These are phyloP conservation scores for Mesitornis unicolor DNA, from an alignment of 2,113 vertebrate species.

Conservation along the genomic window DNA sequence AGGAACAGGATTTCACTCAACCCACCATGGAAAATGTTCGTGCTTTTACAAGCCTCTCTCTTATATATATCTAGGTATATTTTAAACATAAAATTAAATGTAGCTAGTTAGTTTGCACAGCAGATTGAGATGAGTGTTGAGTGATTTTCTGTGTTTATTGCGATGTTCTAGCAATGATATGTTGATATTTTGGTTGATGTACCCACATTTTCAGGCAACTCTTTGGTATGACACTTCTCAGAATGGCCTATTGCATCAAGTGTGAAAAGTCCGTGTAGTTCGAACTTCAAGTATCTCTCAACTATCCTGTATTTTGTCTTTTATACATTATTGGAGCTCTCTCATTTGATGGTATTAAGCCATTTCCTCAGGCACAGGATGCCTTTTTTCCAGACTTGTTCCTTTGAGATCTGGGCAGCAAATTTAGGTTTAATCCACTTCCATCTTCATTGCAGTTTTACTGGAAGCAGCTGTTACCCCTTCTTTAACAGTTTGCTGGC, in stretches of 20 bases:
- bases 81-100: background rate
- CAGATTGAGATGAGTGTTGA: background rate
- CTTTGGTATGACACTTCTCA: background rate
- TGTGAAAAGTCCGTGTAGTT: background rate
- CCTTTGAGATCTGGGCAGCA: constrained; percentile 19
- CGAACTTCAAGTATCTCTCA: background rate
- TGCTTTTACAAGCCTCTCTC: background rate
- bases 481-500: constrained; percentile 14
- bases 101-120: background rate
- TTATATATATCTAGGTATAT: background rate
- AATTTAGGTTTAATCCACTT: constrained; percentile 44
- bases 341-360: constrained; percentile 3
- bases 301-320: background rate
- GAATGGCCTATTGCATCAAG: background rate
- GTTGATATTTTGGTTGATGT: background rate
- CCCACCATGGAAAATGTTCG: background rate
- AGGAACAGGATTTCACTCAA: background rate
- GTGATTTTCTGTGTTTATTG: background rate
- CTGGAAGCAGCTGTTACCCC: constrained; percentile 30
- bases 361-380: constrained; percentile 34
- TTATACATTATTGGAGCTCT: background rate
- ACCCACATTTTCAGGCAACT: background rate
- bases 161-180: accelerated
- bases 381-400: constrained; percentile 12
- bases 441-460: constrained; percentile 12